Evolutionary conservation across 2,797 vertebrate species (phyloP).

Genomic region (Neosilurus mollespiculum): DNA sequence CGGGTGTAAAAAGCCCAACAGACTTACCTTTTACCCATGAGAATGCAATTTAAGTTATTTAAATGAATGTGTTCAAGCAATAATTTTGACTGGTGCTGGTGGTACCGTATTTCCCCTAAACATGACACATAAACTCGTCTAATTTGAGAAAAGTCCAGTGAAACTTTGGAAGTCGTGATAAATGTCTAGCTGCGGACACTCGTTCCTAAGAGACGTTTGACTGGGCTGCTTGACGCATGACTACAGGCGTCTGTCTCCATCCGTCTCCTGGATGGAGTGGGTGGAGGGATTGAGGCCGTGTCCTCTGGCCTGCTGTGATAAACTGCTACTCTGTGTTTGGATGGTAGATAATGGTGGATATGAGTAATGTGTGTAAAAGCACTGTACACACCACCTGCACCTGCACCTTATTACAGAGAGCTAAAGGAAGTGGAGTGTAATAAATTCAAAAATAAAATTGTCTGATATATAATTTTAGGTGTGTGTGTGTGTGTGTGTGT

Average conservation of each 20-base stretch:
- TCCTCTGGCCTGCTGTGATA: slow-evolving; percentile 90
- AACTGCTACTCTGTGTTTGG: slow-evolving; percentile 83
- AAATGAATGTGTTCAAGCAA: background rate
- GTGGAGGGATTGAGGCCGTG: slow-evolving; percentile 85
- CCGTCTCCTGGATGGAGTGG: slow-evolving; percentile 92
- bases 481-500: slow-evolving; percentile 25
- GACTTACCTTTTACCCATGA: too few relatives aligned
- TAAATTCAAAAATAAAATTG: slow-evolving; percentile 60
- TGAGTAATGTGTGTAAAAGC: slow-evolving; percentile 87
- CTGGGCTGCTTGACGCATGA: slow-evolving; percentile 81
- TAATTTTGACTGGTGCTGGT: background rate
- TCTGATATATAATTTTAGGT: slow-evolving; percentile 66
- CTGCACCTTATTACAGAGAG: slow-evolving; percentile 55
- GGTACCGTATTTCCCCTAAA: background rate
- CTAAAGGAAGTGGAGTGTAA: slow-evolving; percentile 51
- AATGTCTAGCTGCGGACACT: background rate
- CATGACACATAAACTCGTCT: background rate
- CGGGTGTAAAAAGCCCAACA: too few relatives aligned
- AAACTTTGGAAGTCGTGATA: slow-evolving; percentile 12
- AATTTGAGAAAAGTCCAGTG: background rate
- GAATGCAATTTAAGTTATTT: too few relatives aligned
- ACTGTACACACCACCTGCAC: slow-evolving; percentile 70
- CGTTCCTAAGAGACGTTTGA: slow-evolving; percentile 35
- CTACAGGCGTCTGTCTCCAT: slow-evolving; percentile 83
- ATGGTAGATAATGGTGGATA: slow-evolving; percentile 87